phyloP scores from a whole-genome alignment of 2,888 invertebrate species.

The Tetramorium bicarinatum region DNA sequence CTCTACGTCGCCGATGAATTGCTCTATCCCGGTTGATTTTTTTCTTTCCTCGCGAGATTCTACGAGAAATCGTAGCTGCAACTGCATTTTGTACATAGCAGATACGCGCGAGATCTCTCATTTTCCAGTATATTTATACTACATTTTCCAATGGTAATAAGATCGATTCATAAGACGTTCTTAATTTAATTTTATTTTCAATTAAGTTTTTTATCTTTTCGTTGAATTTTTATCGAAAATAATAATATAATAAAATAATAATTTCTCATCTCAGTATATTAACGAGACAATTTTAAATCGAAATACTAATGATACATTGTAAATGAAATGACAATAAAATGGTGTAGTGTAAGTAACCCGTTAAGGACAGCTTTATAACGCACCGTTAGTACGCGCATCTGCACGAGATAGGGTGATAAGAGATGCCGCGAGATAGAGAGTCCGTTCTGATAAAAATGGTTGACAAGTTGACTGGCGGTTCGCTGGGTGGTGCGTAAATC shows the following conservation, averaged over 20 bases:
- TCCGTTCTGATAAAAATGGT: constrained; percentile 35
- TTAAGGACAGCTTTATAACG: constrained; percentile 23
- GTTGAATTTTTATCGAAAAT: neutral
- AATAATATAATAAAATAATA: neutral
- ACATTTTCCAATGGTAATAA: constrained; percentile 19
- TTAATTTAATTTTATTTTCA: neutral
- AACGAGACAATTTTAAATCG: neutral
- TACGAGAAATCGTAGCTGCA: neutral
- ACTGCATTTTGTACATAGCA: constrained; percentile 51
- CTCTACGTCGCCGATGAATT: constrained; percentile 64
- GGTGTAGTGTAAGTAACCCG: neutral
- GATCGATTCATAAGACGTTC: neutral
- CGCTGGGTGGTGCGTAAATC: constrained; percentile 41
- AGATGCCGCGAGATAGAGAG: constrained; percentile 26
- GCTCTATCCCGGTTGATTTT: constrained; percentile 50
- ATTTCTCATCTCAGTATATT: neutral
- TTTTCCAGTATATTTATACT: neutral
- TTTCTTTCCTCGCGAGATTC: constrained; percentile 26
- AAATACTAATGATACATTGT: neutral
- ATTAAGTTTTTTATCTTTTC: neutral
- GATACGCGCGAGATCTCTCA: constrained; percentile 2
- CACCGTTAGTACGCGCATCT: constrained; percentile 58
- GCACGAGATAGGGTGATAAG: constrained; percentile 57
- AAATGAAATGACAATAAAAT: constrained; percentile 1
- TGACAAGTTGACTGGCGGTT: constrained; percentile 28